Conservation (phyloP, 2,888 invertebrate species). For the Nudaria mundana region DNA sequence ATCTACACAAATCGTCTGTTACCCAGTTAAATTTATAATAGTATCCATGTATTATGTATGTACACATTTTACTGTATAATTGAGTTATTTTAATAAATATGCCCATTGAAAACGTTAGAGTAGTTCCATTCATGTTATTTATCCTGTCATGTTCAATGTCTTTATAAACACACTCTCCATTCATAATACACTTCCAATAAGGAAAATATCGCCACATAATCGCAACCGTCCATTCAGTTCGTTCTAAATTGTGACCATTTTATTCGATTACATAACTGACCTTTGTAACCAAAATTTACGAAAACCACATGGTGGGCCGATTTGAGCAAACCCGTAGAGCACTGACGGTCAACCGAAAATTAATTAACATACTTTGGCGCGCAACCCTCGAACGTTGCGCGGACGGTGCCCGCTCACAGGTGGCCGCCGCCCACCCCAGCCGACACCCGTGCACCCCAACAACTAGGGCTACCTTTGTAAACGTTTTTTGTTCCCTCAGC, state of each 20-base stretch:
- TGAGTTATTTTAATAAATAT: background rate
- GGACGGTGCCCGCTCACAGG: slow-evolving; percentile 43
- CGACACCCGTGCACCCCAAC: slow-evolving; percentile 30
- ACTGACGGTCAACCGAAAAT: slow-evolving; percentile 78
- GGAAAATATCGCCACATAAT: slow-evolving; percentile 7
- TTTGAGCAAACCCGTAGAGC: slow-evolving; percentile 62
- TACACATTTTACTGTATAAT: background rate
- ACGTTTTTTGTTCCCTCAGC: slow-evolving; percentile 32
- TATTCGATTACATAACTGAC: slow-evolving; percentile 43
- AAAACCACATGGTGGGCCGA: slow-evolving; percentile 71
- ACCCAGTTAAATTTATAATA: slow-evolving; percentile 7
- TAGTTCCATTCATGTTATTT: background rate
- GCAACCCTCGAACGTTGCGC: slow-evolving; percentile 57
- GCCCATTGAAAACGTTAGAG: background rate
- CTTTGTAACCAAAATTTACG: slow-evolving; percentile 69
- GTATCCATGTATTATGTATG: background rate
- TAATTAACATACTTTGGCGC: slow-evolving; percentile 80
- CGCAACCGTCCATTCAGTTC: slow-evolving; percentile 19
- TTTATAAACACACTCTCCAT: background rate
- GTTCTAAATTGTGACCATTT: slow-evolving; percentile 28
- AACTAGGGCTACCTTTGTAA: slow-evolving; percentile 38
- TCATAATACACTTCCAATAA: slow-evolving; percentile 3
- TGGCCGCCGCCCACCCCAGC: slow-evolving; percentile 48
- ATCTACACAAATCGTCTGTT: slow-evolving; percentile 13
- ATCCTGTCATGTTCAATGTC: background rate